Percentiles rank a stretch among this genome's conserved stretches.
These are phyloP conservation scores for Operophtera brumata DNA, from an alignment of 2,888 invertebrate genomes.

Conservation along the genomic window DNA sequence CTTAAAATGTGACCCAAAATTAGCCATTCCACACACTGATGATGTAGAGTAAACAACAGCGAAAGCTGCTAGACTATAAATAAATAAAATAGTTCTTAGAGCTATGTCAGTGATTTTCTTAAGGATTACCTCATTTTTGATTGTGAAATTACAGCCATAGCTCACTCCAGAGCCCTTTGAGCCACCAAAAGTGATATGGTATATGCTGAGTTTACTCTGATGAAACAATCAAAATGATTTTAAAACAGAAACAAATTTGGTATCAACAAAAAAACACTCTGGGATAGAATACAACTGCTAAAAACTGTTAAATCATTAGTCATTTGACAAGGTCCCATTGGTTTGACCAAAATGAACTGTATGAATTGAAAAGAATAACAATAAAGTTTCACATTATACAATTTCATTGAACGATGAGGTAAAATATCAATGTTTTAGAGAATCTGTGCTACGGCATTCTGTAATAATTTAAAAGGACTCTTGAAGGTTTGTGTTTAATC, in stretches of 20 bases:
- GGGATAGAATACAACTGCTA: background rate
- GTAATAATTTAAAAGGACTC: background rate
- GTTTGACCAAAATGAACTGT: slow-evolving; percentile 1
- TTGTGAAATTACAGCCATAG: too few relatives aligned
- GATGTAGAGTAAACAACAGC: too few relatives aligned
- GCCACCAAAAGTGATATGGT: background rate
- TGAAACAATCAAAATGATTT: too few relatives aligned
- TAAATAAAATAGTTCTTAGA: too few relatives aligned
- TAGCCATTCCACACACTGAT: too few relatives aligned
- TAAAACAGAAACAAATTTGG: too few relatives aligned
- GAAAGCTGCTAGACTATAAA: too few relatives aligned
- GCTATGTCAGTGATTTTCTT: too few relatives aligned
- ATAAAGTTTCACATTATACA: background rate
- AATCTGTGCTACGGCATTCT: background rate
- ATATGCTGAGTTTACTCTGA: background rate
- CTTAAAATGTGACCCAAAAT: too few relatives aligned
- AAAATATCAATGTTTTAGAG: background rate
- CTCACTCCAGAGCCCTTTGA: background rate
- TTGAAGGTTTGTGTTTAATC: background rate
- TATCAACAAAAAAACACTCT: too few relatives aligned
- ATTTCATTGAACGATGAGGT: background rate
- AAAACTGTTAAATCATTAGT: slow-evolving; percentile 16
- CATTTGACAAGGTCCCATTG: slow-evolving; percentile 20
- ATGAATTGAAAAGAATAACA: background rate
- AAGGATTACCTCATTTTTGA: too few relatives aligned